phyloP scores from a whole-genome alignment of 2,797 vertebrate genomes.

The Eupleurogrammus muticus region DNA sequence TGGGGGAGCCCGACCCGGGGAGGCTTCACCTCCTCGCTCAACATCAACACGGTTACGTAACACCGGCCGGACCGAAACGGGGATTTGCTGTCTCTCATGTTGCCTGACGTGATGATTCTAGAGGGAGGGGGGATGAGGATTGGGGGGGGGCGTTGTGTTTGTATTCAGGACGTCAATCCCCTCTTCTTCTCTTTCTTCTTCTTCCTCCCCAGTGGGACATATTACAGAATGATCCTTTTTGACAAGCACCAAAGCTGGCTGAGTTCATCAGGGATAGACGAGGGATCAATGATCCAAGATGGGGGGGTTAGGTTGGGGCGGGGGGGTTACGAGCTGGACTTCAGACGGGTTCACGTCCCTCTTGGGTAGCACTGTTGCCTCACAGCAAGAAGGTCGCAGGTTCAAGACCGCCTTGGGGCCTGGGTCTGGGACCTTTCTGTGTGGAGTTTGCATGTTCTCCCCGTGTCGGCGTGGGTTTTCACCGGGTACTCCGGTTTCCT shows the following conservation, averaged over 20 bases:
- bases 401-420: too few species aligned
- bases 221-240: slow-evolving; percentile 35
- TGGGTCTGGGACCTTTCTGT: too few species aligned
- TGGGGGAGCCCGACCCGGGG: slow-evolving; percentile 39
- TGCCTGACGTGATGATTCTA: slow-evolving; percentile 35
- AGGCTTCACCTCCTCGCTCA: slow-evolving; percentile 54
- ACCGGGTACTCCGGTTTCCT: too few species aligned
- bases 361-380: too few species aligned
- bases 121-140: slow-evolving; percentile 6
- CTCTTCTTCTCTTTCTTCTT: too few species aligned
- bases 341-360: slow-evolving; percentile 30
- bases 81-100: slow-evolving; percentile 39
- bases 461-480: too few species aligned
- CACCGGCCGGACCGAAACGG: slow-evolving; percentile 36
- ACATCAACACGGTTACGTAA: slow-evolving; percentile 61
- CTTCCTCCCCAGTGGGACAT: slow-evolving; percentile 28
- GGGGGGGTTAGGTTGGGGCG: too few species aligned
- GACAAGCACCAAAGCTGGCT: slow-evolving; percentile 4
- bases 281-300: slow-evolving; percentile 37
- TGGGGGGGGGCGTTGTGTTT: not conserved
- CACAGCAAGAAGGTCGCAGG: too few species aligned
- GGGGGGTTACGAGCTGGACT: slow-evolving; percentile 18
- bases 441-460: too few species aligned
- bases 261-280: slow-evolving; percentile 14
- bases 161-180: not conserved